These are phyloP conservation scores for Scaeva pyrastri DNA, from an alignment of 2,888 invertebrate species.

Conservation along the genomic window DNA sequence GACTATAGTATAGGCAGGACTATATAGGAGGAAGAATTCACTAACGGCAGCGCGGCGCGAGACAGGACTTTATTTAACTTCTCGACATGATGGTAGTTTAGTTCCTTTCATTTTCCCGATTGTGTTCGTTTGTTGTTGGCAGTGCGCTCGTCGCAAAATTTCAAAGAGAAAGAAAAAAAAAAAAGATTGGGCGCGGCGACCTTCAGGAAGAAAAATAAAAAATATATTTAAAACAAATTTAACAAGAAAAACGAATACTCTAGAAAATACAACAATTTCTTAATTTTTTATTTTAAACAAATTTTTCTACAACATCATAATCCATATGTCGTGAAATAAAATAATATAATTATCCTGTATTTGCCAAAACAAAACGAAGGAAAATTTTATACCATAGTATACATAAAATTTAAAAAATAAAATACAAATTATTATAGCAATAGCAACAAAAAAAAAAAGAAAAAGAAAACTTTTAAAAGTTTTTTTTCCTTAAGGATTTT, in stretches of 20 bases:
- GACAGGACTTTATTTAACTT: slow-evolving; percentile 73
- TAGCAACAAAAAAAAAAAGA: slow-evolving; percentile 56
- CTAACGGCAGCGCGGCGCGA: slow-evolving; percentile 48
- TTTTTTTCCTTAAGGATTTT: slow-evolving; percentile 53
- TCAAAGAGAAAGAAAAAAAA: slow-evolving; percentile 65
- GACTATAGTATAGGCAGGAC: slow-evolving; percentile 3
- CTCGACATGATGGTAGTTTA: slow-evolving; percentile 77
- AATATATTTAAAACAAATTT: slow-evolving; percentile 23
- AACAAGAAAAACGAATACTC: slow-evolving; percentile 33
- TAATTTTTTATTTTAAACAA: slow-evolving; percentile 9
- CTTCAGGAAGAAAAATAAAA: slow-evolving; percentile 74
- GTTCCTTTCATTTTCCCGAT: slow-evolving; percentile 83
- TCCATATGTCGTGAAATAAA: slow-evolving; percentile 53
- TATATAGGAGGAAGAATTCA: slow-evolving; percentile 19
- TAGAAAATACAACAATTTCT: slow-evolving; percentile 51
- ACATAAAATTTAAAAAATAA: slow-evolving; percentile 54
- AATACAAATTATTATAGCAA: slow-evolving; percentile 67
- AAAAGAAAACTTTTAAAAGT: slow-evolving; percentile 43
- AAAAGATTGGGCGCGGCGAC: slow-evolving; percentile 83
- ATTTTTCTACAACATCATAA: slow-evolving; percentile 19
- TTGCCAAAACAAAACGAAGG: slow-evolving; percentile 66
- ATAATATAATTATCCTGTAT: slow-evolving; percentile 15
- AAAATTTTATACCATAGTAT: slow-evolving; percentile 63
- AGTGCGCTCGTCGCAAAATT: slow-evolving; percentile 79
- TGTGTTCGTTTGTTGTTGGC: slow-evolving; percentile 81